These are phyloP conservation scores for Daptonema setosum DNA, from an alignment of 2,888 invertebrate species.

Conservation along the genomic window DNA sequence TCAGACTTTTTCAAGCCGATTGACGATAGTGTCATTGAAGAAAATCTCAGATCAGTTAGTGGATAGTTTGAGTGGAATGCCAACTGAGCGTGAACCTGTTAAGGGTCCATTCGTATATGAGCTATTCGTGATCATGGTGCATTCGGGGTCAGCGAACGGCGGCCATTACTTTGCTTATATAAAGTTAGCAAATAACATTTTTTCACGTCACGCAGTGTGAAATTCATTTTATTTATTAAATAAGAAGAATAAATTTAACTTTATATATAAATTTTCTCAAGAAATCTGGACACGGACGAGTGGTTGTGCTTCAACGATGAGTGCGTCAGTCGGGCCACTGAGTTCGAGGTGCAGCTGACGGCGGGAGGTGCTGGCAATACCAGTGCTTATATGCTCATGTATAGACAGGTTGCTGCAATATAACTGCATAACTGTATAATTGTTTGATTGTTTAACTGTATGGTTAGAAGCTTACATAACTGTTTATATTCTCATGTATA, in stretches of 20 bases:
- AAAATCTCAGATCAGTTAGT: no score
- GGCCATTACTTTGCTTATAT: constrained; percentile 80
- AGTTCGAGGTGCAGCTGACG: constrained; percentile 54
- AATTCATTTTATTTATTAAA: not conserved
- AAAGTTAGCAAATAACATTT: constrained; percentile 39
- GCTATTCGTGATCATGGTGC: constrained; percentile 71
- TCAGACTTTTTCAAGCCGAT: not conserved
- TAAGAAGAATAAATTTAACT: no score
- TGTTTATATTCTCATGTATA: no score
- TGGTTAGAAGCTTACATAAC: no score
- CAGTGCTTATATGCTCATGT: constrained; percentile 77
- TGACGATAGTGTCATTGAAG: no score
- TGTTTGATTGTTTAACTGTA: no score
- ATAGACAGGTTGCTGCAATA: constrained; percentile 46
- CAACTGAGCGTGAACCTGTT: no score
- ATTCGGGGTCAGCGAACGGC: constrained; percentile 66
- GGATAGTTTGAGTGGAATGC: no score
- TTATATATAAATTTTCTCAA: constrained; percentile 13
- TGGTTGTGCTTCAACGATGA: constrained; percentile 80
- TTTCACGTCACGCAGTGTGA: not conserved
- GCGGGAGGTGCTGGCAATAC: constrained; percentile 58
- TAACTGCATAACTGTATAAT: no score
- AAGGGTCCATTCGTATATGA: constrained; percentile 55
- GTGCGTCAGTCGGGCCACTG: constrained; percentile 40
- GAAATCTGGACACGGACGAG: constrained; percentile 38